A percentile compares a stretch with the other conserved stretches of the same genome.
phyloP scores from a whole-genome alignment of 2,888 invertebrate genomes.

The Orthosia incerta region DNA sequence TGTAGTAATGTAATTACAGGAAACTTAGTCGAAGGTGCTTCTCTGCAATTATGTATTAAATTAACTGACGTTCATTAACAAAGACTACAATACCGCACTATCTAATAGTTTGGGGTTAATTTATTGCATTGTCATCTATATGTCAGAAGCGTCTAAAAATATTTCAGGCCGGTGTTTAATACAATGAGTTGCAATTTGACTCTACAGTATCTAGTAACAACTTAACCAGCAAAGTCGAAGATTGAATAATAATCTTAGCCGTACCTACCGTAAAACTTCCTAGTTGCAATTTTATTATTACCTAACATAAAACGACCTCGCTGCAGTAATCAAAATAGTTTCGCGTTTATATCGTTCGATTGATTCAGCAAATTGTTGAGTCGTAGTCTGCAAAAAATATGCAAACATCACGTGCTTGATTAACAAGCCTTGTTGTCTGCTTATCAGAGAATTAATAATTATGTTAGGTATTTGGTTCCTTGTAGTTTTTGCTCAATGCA shows the following conservation, averaged over 20 bases:
- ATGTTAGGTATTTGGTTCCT: slow-evolving; percentile 35
- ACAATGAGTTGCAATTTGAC: neutral
- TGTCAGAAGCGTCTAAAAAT: neutral
- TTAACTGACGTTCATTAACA: slow-evolving; percentile 37
- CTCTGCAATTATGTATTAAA: slow-evolving; percentile 42
- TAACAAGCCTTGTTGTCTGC: slow-evolving; percentile 1
- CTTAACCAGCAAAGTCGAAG: neutral
- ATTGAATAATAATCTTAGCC: slow-evolving; percentile 28
- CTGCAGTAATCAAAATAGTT: slow-evolving; percentile 62
- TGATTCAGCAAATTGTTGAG: slow-evolving; percentile 58
- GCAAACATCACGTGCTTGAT: slow-evolving; percentile 66
- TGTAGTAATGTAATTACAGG: slow-evolving; percentile 47
- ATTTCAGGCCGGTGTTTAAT: neutral
- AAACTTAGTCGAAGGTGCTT: slow-evolving; percentile 54
- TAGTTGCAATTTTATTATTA: slow-evolving; percentile 42
- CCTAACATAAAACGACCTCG: slow-evolving; percentile 63
- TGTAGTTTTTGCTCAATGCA: slow-evolving; percentile 52
- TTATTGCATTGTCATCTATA: slow-evolving; percentile 8
- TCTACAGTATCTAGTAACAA: neutral
- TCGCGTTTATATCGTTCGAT: slow-evolving; percentile 57
- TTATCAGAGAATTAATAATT: slow-evolving; percentile 7
- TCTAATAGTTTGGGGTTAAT: slow-evolving; percentile 10
- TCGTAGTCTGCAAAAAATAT: slow-evolving; percentile 63
- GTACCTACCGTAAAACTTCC: slow-evolving; percentile 54
- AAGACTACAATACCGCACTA: slow-evolving; percentile 8